A percentile compares a stretch with the other conserved stretches of the same genome.
These are phyloP conservation scores for Halichondria panicea DNA, from an alignment of 37 sponge, comb jelly and placozoan species.

Conservation along the genomic window DNA sequence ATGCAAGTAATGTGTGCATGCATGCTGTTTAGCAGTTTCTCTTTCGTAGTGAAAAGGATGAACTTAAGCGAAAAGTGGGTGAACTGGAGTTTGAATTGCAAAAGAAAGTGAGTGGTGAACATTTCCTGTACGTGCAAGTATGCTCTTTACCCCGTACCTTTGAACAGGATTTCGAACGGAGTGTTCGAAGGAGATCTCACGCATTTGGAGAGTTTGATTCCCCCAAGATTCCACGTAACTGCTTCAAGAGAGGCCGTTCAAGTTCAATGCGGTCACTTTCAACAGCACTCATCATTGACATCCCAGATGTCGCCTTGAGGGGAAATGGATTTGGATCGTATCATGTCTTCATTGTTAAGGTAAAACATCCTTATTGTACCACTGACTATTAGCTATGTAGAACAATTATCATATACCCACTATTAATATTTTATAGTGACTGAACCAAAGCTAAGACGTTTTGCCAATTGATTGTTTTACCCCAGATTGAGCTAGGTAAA, in stretches of 20 bases:
- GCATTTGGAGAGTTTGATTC: conserved; percentile 18
- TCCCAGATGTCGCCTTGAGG: conserved; percentile 22
- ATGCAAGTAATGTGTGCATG: too few relatives aligned
- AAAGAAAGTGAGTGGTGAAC: not conserved
- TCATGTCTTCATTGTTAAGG: conserved; percentile 62
- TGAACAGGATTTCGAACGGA: not conserved
- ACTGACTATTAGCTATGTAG: too few relatives aligned
- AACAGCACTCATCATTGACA: conserved; percentile 1
- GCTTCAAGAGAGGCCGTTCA: not conserved
- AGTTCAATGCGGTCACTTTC: too few relatives aligned
- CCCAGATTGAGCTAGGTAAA: too few relatives aligned
- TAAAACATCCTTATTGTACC: too few relatives aligned
- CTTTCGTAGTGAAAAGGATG: conserved; percentile 25
- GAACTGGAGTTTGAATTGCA: conserved; percentile 20
- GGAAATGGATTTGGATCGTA: conserved; percentile 38
- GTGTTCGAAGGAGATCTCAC: conserved; percentile 1
- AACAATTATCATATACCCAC: too few relatives aligned
- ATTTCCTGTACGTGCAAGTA: not conserved
- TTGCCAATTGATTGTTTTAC: too few relatives aligned
- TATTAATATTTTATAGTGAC: too few relatives aligned
- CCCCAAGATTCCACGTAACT: not conserved
- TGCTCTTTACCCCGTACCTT: not conserved
- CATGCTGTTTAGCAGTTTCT: too few relatives aligned
- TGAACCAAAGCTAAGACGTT: too few relatives aligned
- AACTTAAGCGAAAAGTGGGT: conserved; percentile 19